phyloP scores from a whole-genome alignment of 1,140 invertebrate species.

The Tetragonula clypearis region DNA sequence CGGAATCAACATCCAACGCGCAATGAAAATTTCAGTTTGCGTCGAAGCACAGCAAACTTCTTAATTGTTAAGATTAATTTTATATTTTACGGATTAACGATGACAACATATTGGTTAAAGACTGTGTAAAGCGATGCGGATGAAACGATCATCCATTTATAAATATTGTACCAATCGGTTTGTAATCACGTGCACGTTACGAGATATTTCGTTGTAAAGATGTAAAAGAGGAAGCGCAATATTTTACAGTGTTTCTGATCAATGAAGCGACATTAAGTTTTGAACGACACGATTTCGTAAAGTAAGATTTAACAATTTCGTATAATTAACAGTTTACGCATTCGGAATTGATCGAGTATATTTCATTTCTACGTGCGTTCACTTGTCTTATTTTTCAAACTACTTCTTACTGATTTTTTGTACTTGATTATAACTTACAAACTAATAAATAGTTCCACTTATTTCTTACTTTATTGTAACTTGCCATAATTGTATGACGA shows the following conservation, averaged over 20 bases:
- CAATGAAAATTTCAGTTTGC: slow-evolving; percentile 56
- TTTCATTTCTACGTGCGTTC: slow-evolving; percentile 35
- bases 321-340: slow-evolving; percentile 39
- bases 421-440: slow-evolving; percentile 50
- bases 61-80: slow-evolving; percentile 61
- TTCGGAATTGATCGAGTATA: slow-evolving; percentile 53
- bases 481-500: slow-evolving; percentile 48
- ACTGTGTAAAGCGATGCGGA: slow-evolving; percentile 51
- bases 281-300: not conserved
- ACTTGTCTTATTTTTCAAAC: slow-evolving; percentile 32
- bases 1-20: slow-evolving; percentile 12
- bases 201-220: slow-evolving; percentile 31
- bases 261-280: slow-evolving; percentile 39
- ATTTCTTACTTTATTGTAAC: slow-evolving; percentile 39
- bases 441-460: slow-evolving; percentile 53
- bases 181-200: slow-evolving; percentile 25
- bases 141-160: slow-evolving; percentile 34
- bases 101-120: slow-evolving; percentile 58
- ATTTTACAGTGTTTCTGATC: slow-evolving; percentile 25
- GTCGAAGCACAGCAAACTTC: slow-evolving; percentile 41
- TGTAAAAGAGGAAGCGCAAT: slow-evolving; percentile 15
- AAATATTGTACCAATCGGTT: slow-evolving; percentile 50
- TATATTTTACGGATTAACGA: slow-evolving; percentile 48
- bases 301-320: slow-evolving; percentile 40
- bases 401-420: slow-evolving; percentile 32